These are phyloP conservation scores for Piaya cayana DNA, from an alignment of 2,113 vertebrate genomes.

Conservation along the genomic window DNA sequence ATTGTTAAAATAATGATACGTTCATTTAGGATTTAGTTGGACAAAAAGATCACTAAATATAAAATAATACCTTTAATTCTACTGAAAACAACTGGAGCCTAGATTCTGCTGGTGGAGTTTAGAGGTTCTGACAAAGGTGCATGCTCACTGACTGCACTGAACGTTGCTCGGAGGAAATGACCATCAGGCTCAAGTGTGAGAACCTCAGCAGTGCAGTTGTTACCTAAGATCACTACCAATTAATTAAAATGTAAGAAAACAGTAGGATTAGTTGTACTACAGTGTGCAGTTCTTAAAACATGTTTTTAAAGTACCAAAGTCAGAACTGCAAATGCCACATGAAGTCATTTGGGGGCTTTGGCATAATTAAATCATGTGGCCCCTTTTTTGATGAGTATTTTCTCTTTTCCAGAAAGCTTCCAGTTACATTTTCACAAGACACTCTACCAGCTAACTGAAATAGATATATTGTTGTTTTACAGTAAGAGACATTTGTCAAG, in stretches of 20 bases:
- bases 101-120: neutral
- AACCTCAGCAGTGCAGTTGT: neutral
- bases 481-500: neutral
- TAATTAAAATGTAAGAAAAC: neutral
- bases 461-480: neutral
- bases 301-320: neutral
- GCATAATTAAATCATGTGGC: neutral
- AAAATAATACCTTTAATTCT: neutral
- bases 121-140: neutral
- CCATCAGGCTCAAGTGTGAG: neutral
- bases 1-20: neutral
- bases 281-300: neutral
- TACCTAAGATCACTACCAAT: neutral
- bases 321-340: neutral
- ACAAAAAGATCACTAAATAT: neutral
- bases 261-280: neutral
- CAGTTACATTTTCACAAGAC: neutral
- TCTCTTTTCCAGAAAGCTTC: neutral
- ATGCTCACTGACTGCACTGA: neutral
- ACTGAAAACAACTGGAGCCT: neutral
- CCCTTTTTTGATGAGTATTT: neutral
- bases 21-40: neutral
- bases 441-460: neutral
- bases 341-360: neutral
- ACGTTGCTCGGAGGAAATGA: neutral